Evolutionary conservation across 2,888 invertebrate species (phyloP).

Genomic region (Acanthopleura granulata): DNA sequence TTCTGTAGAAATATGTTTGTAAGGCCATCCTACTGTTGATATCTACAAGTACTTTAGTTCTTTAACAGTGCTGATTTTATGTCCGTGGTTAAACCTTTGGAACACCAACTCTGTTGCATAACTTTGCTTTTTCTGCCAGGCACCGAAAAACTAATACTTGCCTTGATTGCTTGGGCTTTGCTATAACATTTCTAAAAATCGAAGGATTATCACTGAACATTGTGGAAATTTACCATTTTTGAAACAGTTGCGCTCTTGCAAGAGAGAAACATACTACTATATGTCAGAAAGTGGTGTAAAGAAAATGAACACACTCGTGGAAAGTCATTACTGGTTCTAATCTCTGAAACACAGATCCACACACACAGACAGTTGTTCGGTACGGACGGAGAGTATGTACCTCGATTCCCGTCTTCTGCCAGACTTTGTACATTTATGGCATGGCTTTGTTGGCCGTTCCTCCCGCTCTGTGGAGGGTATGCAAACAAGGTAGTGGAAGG

Average conservation of each 20-base stretch:
- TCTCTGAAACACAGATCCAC: slow-evolving; percentile 19
- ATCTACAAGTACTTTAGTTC: no score
- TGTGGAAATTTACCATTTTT: background rate
- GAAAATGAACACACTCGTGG: background rate
- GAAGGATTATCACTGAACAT: background rate
- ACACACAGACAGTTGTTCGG: slow-evolving; percentile 19
- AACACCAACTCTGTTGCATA: no score
- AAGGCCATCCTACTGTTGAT: no score
- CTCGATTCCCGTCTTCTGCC: slow-evolving; percentile 10
- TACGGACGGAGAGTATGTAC: background rate
- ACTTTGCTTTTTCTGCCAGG: no score
- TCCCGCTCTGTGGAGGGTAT: slow-evolving; percentile 19
- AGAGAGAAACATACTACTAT: background rate
- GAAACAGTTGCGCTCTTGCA: background rate
- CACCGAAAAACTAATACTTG: no score
- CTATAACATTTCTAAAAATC: background rate
- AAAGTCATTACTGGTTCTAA: background rate
- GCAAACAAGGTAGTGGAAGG: slow-evolving; percentile 16
- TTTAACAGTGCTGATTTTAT: no score
- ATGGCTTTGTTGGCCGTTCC: slow-evolving; percentile 22
- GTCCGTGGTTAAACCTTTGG: no score
- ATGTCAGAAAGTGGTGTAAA: background rate
- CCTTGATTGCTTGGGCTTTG: background rate
- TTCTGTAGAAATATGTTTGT: no score
- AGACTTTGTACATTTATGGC: slow-evolving; percentile 13